Evolutionary conservation across 2,113 vertebrate species (phyloP).

Genomic region (Odocoileus hemionus): DNA sequence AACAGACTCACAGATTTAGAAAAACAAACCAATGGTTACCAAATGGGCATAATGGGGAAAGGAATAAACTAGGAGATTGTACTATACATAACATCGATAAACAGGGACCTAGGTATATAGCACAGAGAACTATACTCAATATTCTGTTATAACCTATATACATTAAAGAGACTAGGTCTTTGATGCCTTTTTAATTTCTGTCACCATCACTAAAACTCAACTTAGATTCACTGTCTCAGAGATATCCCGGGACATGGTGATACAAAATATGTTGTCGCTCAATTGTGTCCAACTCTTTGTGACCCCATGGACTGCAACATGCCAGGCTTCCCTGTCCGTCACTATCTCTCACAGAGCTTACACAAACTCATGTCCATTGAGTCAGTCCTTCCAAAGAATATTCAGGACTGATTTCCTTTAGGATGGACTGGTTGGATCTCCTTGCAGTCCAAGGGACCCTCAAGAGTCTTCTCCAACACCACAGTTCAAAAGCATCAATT

Average conservation of each 20-base stretch:
- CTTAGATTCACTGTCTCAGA: not conserved
- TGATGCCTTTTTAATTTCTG: conserved; percentile 30
- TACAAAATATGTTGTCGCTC: not conserved
- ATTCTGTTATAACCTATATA: not conserved
- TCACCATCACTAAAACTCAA: not conserved
- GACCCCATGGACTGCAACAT: not conserved
- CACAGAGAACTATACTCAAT: not conserved
- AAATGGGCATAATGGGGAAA: not conserved
- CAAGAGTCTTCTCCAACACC: not conserved
- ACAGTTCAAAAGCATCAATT: not conserved
- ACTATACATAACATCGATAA: not conserved
- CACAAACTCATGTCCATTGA: not conserved
- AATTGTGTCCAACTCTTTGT: not conserved
- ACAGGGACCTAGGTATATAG: not conserved
- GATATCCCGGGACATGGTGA: not conserved
- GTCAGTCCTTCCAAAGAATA: not conserved
- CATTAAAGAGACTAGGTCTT: not conserved
- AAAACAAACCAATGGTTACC: not conserved
- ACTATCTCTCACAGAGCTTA: not conserved
- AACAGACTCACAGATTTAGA: not conserved
- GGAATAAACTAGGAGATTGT: not conserved
- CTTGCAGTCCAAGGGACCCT: not conserved
- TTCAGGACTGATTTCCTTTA: not conserved
- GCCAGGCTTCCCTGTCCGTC: not conserved
- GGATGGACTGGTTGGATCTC: not conserved